Evolutionary conservation across 2,888 invertebrate genomes (phyloP).

Genomic region (Uloborus plumipes): DNA sequence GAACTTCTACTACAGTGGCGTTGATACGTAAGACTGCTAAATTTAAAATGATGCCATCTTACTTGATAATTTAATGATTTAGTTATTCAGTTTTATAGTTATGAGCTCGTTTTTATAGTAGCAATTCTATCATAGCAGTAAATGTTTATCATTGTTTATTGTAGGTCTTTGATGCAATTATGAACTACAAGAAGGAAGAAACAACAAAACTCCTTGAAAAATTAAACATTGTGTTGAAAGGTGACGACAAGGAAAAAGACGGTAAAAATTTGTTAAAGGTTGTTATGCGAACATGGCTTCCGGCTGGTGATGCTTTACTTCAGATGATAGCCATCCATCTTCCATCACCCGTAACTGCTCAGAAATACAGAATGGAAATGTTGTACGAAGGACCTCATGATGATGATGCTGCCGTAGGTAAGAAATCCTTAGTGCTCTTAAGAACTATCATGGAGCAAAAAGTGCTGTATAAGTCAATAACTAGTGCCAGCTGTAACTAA

Average conservation of each 20-base stretch:
- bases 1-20: no score
- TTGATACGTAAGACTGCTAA: no score
- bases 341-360: constrained; percentile 98
- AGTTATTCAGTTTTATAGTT: no score
- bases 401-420: constrained; percentile 91
- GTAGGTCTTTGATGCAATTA: constrained; percentile 82
- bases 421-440: constrained; percentile 1
- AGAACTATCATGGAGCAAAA: background rate
- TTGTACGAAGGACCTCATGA: constrained; percentile 98
- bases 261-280: constrained; percentile 96
- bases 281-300: constrained; percentile 99
- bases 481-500: no score
- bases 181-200: constrained; percentile 96
- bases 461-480: no score
- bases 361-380: constrained; percentile 99
- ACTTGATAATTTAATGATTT: no score
- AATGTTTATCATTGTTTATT: background rate
- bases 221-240: constrained; percentile 90
- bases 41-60: no score
- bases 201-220: constrained; percentile 88
- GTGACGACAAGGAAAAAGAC: constrained; percentile 96
- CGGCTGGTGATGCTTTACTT: constrained; percentile 98
- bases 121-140: no score
- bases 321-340: constrained; percentile 99
- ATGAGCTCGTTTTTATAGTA: no score